Evolutionary conservation across 2,888 invertebrate species (phyloP), one percentile per base, ranked within the genome.

Genomic region (Trilocha varians): DNA sequence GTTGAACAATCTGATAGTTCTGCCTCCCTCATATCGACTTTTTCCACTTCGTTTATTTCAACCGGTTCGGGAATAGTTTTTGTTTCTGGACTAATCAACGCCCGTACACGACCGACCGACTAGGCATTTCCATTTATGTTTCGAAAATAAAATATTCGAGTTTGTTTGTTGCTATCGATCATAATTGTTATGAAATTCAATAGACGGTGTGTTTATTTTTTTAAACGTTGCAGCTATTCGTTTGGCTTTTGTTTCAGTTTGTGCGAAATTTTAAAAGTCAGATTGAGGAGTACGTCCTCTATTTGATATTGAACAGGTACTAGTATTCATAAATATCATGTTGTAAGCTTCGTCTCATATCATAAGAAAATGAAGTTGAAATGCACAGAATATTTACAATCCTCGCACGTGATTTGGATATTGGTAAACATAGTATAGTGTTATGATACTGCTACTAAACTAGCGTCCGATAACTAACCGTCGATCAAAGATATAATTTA

Each of bases 1-100:
- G 70, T 68, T 63, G 64, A 67, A 76, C 78, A 77, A 82, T 78
- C 78, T 74, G 74, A 75, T 77, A 62, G 70, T 62, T 56, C 65
- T 63, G 61, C 56, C 59, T 52, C 56, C 41, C 59, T 60, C 73
- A 76, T 83, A 83, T 82, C 75, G 82, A 78, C 78, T 80, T 80
- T 83, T 83, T 84, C 80, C 80, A 70, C 79, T 76, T 79, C 79
- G 78, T 74, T 82, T 77, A 71, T 71, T 76, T 69, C 75, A 56
- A 62, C 59, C 69, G 64, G 73, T 80, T 78, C 66, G 75, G 74
- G 75, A 78, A 82, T 83, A 82, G 80, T 82, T 83, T 83, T 78
- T 79, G 75, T 79, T 78, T 70, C 74, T 63, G 68, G 65, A 77
- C 80, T 84, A 84, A 84, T 83, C 82, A 83, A 82, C 78, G 77